Percentiles rank a stretch among this genome's conserved stretches.
Evolutionary conservation across 1,140 invertebrate genomes (phyloP).

Genomic region (Lepidurus packardi): DNA sequence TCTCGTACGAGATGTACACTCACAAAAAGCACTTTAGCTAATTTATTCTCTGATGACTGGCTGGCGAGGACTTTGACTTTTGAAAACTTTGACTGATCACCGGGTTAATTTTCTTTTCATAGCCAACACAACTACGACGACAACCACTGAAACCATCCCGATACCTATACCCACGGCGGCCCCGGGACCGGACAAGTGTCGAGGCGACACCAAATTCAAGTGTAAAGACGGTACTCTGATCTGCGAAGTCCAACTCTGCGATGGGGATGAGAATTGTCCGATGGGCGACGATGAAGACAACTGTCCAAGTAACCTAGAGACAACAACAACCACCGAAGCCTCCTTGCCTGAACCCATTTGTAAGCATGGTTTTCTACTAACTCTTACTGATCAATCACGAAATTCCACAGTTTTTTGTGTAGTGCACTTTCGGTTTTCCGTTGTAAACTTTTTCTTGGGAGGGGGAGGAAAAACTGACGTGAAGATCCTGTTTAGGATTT

Average conservation of each 20-base stretch:
- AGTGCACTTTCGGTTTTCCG: neutral
- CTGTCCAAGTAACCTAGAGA: constrained; percentile 43
- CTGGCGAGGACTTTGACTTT: neutral
- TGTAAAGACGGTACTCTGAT: constrained; percentile 40
- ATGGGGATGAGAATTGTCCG: constrained; percentile 52
- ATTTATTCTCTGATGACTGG: neutral
- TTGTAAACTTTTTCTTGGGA: constrained; percentile 39
- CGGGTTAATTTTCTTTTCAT: neutral
- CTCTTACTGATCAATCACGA: constrained; percentile 41
- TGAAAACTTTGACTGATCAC: neutral
- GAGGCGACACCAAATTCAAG: constrained; percentile 41
- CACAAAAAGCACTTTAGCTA: constrained; percentile 3
- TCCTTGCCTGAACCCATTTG: constrained; percentile 19
- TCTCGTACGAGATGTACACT: neutral
- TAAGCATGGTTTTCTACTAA: constrained; percentile 29
- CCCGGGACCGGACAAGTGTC: constrained; percentile 31
- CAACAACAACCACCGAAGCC: neutral
- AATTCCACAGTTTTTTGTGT: constrained; percentile 45
- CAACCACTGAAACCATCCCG: neutral
- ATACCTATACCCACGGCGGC: constrained; percentile 7
- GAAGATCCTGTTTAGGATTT: no score
- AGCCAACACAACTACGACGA: neutral
- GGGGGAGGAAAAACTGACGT: no score
- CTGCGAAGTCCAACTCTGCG: constrained; percentile 53
- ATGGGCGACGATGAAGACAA: constrained; percentile 52